Percentiles rank a stretch among this genome's conserved stretches.
These are phyloP conservation scores for Lordiphosa clarofinis DNA, from an alignment of 1,140 invertebrate species.

Conservation along the genomic window DNA sequence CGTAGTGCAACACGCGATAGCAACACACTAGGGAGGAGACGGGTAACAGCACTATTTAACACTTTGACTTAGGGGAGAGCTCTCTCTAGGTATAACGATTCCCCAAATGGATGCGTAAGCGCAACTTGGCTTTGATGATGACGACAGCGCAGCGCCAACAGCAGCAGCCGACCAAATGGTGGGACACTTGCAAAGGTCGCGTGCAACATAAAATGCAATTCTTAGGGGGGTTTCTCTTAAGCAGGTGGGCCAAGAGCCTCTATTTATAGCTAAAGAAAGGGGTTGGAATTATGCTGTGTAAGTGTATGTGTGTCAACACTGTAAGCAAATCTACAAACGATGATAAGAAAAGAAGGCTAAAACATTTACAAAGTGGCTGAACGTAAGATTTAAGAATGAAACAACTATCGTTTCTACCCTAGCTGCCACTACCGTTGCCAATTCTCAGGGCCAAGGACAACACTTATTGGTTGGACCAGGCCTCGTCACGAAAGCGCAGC, in stretches of 20 bases:
- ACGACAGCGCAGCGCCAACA: background rate
- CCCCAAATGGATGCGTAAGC: constrained; percentile 7
- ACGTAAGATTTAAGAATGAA: too few relatives aligned
- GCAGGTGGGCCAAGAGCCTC: constrained; percentile 13
- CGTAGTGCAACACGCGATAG: constrained; percentile 52
- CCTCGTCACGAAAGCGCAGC: constrained; percentile 21
- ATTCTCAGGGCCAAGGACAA: constrained; percentile 38
- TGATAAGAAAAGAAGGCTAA: constrained; percentile 32
- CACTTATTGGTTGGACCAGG: constrained; percentile 8
- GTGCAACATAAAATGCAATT: constrained; percentile 31
- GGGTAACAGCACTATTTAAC: background rate
- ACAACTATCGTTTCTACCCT: too few relatives aligned
- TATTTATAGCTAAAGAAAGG: constrained; percentile 27
- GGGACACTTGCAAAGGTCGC: constrained; percentile 24
- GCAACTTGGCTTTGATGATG: constrained; percentile 15
- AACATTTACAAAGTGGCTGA: constrained; percentile 21
- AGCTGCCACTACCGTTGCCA: too few relatives aligned
- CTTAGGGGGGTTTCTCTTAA: constrained; percentile 42
- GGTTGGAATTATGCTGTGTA: background rate
- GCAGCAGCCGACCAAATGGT: constrained; percentile 4
- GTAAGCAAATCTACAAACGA: constrained; percentile 16
- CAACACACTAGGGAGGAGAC: constrained; percentile 1
- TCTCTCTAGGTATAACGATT: background rate
- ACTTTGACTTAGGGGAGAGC: background rate
- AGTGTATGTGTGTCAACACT: background rate